Evolutionary conservation across 2,888 invertebrate genomes (phyloP).

Genomic region (Dolichomitus sp.): DNA sequence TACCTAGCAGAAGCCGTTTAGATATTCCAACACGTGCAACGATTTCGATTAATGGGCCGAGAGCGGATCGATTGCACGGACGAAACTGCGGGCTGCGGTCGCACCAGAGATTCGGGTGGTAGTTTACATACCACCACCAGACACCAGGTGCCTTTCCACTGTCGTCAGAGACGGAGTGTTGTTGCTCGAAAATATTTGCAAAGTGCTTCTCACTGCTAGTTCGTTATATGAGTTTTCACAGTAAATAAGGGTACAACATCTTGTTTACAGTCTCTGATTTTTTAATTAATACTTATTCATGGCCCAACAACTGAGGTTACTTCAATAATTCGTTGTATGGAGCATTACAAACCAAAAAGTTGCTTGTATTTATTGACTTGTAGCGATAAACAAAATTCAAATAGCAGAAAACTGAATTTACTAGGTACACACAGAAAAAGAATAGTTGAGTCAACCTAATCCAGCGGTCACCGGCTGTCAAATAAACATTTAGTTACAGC

Average conservation of each 20-base stretch:
- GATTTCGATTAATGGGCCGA: constrained; percentile 49
- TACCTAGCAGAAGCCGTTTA: constrained; percentile 6
- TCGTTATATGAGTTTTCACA: background rate
- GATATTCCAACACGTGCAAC: constrained; percentile 47
- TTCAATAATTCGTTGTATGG: too few relatives aligned
- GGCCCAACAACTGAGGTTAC: too few relatives aligned
- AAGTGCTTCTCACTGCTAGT: background rate
- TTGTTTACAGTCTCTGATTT: too few relatives aligned
- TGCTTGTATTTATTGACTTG: too few relatives aligned
- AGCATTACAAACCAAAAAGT: too few relatives aligned
- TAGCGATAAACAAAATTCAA: too few relatives aligned
- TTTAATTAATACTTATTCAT: too few relatives aligned
- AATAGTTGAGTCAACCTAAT: too few relatives aligned
- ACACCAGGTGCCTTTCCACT: constrained; percentile 24
- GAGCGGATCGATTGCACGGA: constrained; percentile 43
- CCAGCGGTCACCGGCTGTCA: too few relatives aligned
- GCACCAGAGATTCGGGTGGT: constrained; percentile 32
- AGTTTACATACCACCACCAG: constrained; percentile 40
- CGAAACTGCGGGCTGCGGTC: constrained; percentile 45
- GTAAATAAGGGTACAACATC: background rate
- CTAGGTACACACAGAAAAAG: too few relatives aligned
- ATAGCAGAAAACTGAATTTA: too few relatives aligned
- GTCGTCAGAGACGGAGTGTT: constrained; percentile 5
- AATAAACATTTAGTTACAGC: too few relatives aligned
- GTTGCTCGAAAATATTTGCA: constrained; percentile 11